phyloP scores from a whole-genome alignment of 2,888 invertebrate genomes.

The Uropetala carovei region DNA sequence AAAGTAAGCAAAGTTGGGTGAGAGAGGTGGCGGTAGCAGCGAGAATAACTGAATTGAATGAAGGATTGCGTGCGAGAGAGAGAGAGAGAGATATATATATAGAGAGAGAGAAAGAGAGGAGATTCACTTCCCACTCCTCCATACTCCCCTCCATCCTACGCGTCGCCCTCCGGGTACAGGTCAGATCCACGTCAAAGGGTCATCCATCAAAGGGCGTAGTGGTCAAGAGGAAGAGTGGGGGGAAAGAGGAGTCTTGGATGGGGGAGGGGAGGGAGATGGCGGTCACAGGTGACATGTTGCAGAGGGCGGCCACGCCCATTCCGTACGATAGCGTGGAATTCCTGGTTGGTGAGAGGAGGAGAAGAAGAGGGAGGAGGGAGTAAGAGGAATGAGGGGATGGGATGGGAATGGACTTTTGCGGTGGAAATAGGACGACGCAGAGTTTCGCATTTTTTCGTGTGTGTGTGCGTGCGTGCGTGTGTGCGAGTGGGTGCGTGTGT shows the following conservation, averaged over 20 bases:
- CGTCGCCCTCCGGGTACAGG: not conserved
- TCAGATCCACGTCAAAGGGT: constrained; percentile 19
- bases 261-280: not conserved
- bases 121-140: not conserved
- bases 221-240: not conserved
- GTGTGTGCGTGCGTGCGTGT: no score
- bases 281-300: constrained; percentile 35
- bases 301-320: constrained; percentile 14
- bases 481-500: not conserved
- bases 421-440: not conserved
- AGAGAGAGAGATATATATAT: not conserved
- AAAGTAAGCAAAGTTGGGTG: not conserved
- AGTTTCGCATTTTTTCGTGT: not conserved
- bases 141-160: not conserved
- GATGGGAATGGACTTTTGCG: not conserved
- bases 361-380: not conserved
- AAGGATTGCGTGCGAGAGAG: not conserved
- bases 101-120: not conserved
- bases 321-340: constrained; percentile 4
- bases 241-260: not conserved
- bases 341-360: not conserved
- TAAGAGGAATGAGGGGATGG: not conserved
- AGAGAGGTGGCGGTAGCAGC: not conserved
- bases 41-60: constrained; percentile 8
- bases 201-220: constrained; percentile 25